phyloP scores from a whole-genome alignment of 2,888 invertebrate species.

The Diplazon laetatorius region DNA sequence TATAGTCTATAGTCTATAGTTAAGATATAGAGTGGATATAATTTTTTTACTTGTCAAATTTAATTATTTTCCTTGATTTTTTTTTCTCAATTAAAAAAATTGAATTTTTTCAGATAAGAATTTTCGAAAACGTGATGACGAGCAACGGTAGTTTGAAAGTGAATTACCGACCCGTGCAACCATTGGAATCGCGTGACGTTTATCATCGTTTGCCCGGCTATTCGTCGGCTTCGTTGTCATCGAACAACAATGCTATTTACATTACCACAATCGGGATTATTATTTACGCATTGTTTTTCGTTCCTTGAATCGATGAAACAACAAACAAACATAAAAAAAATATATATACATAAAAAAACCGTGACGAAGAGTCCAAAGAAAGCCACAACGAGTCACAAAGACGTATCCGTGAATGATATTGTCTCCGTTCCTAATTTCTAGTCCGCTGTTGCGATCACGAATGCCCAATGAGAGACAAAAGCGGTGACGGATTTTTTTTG shows the following conservation, averaged over 20 bases:
- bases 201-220: conserved; percentile 73
- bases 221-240: conserved; percentile 47
- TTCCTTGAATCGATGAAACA: conserved; percentile 18
- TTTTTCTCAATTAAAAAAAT: conserved; percentile 11
- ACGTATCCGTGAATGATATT: background rate
- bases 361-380: too few species aligned
- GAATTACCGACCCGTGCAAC: conserved; percentile 83
- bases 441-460: conserved; percentile 2
- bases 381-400: too few species aligned
- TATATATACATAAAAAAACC: too few species aligned
- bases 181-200: conserved; percentile 70
- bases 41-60: background rate
- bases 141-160: conserved; percentile 68
- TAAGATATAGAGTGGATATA: too few species aligned
- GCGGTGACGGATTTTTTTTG: too few species aligned
- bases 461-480: conserved; percentile 3
- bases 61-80: background rate
- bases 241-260: conserved; percentile 8
- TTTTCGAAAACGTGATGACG: conserved; percentile 67
- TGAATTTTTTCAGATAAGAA: conserved; percentile 62
- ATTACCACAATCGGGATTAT: conserved; percentile 34
- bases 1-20: too few species aligned
- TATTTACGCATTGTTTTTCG: conserved; percentile 33
- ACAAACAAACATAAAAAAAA: too few species aligned
- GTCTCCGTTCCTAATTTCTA: too few species aligned